Evolutionary conservation across 2,888 invertebrate species (phyloP).

Genomic region (Lordiphosa fenestrarum): DNA sequence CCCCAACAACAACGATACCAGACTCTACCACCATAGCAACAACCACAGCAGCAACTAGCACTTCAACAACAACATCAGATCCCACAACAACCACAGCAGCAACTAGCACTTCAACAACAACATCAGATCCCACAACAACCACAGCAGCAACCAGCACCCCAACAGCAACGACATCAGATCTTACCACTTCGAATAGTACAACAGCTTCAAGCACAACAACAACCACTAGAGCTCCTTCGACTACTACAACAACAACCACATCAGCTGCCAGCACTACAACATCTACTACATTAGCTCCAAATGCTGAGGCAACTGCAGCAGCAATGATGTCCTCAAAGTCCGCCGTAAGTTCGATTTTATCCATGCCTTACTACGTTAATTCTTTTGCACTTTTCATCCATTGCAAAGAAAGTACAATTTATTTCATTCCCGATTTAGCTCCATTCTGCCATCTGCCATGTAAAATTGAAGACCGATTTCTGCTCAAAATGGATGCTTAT

Average conservation of each 20-base stretch:
- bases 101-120: background rate
- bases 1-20: background rate
- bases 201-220: background rate
- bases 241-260: background rate
- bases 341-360: background rate
- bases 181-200: conserved; percentile 3
- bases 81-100: background rate
- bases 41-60: background rate
- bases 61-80: background rate
- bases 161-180: background rate
- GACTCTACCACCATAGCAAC: background rate
- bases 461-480: too few species aligned
- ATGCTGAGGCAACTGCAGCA: background rate
- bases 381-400: too few species aligned
- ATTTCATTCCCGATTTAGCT: too few species aligned
- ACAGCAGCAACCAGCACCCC: background rate
- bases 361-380: too few species aligned
- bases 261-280: background rate
- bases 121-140: background rate
- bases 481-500: too few species aligned
- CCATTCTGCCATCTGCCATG: too few species aligned
- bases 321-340: background rate
- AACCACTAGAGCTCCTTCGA: background rate
- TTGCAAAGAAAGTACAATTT: too few species aligned
- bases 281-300: background rate